phyloP scores from a whole-genome alignment of 2,888 invertebrate species.

The Scaptomyza cyrtandrae region DNA sequence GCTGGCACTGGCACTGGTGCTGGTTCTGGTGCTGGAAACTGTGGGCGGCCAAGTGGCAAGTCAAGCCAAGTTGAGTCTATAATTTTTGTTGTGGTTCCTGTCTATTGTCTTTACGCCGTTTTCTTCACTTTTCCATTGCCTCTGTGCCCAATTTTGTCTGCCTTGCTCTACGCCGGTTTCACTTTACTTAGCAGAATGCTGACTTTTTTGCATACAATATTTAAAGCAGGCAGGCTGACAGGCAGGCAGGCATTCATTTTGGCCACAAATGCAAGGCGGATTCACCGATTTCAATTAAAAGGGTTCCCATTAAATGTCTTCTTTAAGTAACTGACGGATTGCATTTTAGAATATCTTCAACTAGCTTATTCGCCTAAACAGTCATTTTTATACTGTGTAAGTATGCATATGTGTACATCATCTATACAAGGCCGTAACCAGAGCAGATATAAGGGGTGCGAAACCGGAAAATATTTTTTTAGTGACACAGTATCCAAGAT shows the following conservation, averaged over 20 bases:
- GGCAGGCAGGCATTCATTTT: conserved; percentile 21
- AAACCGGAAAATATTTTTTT: too few relatives aligned
- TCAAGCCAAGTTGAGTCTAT: conserved; percentile 73
- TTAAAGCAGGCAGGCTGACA: conserved; percentile 43
- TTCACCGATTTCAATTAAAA: conserved; percentile 25
- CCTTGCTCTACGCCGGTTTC: conserved; percentile 16
- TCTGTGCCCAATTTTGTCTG: conserved; percentile 3
- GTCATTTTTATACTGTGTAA: not conserved
- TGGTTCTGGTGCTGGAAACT: conserved; percentile 35
- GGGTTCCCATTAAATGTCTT: conserved; percentile 5
- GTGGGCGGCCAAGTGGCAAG: conserved; percentile 61
- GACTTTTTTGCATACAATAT: conserved; percentile 35
- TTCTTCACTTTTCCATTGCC: conserved; percentile 20
- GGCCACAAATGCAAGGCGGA: conserved; percentile 9
- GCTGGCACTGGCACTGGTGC: conserved; percentile 1
- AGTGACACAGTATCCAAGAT: too few relatives aligned
- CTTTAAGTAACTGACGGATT: not conserved
- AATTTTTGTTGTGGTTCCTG: conserved; percentile 79
- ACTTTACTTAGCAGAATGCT: conserved; percentile 27
- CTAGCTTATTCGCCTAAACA: not conserved
- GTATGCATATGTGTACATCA: too few relatives aligned
- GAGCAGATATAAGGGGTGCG: too few relatives aligned
- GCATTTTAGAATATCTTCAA: not conserved
- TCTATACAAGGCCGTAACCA: too few relatives aligned
- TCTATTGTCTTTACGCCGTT: conserved; percentile 70